Evolutionary conservation across 1,140 invertebrate species (phyloP), one percentile per base, ranked within the genome.

Genomic region (Danaus melanippus): DNA sequence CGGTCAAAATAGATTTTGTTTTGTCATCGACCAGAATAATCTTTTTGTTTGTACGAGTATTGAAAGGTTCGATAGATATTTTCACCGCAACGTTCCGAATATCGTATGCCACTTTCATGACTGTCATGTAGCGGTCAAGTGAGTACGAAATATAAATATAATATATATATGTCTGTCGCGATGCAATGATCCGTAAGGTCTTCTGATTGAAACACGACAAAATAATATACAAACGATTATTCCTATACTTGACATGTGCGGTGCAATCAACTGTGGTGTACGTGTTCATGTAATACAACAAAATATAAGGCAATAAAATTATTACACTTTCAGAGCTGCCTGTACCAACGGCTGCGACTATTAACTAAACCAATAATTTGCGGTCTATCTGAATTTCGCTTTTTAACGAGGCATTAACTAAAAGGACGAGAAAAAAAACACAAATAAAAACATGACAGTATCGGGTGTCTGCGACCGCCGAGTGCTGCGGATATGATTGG

Each of bases 331-430:
- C 21, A 32, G 2, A 32, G 21, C 21, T 32, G 2, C 2, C 6
- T 1, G 5, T 8, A 32, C 21, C 21, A 5, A 32, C 4, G 7
- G 21, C 21, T 4, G 21, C 21, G 21, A 32, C 21, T 64, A 61
- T 72, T 76, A 80, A 80, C 74, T 74, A 77, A 78, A 74, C 71
- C 71, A 76, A 80, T 75, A 71, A 71, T 66, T 69, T 62, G 58
- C 59, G 54, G 64, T 61, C 52, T 55, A 56, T 43, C 53, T 59
- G 54, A 51, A 45, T 47, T 57, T 50, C 49, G 54, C 50, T 52
- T 56, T 50, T 51, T 69, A 69, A 69, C 64, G 61, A 69, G 67
- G 53, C 50, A 60, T 62, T 62, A 56, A 56, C 58, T 53, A 58
- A 58, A 51, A 54, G 45, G 51, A 56, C 58, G 60, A 53, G 49